Evolutionary conservation across 2,797 vertebrate genomes (phyloP).

Genomic region (Rhabdomys pumilio): DNA sequence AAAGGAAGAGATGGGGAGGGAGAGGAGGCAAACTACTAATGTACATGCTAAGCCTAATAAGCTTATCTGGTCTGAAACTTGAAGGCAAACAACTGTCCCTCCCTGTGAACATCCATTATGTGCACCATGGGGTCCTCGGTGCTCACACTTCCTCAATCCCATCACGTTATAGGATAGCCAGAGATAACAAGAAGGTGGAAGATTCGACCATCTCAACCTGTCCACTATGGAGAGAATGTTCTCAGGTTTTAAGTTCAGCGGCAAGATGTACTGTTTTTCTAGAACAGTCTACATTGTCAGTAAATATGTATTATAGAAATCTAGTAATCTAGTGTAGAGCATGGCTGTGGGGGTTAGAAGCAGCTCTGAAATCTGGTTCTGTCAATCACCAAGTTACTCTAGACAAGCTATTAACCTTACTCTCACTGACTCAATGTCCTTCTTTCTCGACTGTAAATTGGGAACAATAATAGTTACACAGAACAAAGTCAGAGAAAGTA

Average conservation of each 20-base stretch:
- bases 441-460: conserved; percentile 42
- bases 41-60: neutral
- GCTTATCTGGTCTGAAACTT: neutral
- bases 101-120: neutral
- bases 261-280: neutral
- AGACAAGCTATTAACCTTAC: neutral
- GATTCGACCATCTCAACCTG: conserved; percentile 29
- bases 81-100: neutral
- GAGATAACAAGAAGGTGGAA: neutral
- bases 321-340: neutral
- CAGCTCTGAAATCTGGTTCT: neutral
- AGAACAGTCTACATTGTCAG: conserved; percentile 9
- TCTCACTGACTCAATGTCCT: neutral
- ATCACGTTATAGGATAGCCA: neutral
- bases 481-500: neutral
- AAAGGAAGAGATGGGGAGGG: neutral
- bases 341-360: neutral
- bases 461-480: neutral
- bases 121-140: neutral
- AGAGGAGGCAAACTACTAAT: neutral
- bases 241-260: conserved; percentile 29
- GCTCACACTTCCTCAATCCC: neutral
- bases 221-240: neutral
- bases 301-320: neutral
- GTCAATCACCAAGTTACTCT: conserved; percentile 7